phyloP scores from a whole-genome alignment of 1,140 invertebrate genomes.

The Elymnias hypermnestra region DNA sequence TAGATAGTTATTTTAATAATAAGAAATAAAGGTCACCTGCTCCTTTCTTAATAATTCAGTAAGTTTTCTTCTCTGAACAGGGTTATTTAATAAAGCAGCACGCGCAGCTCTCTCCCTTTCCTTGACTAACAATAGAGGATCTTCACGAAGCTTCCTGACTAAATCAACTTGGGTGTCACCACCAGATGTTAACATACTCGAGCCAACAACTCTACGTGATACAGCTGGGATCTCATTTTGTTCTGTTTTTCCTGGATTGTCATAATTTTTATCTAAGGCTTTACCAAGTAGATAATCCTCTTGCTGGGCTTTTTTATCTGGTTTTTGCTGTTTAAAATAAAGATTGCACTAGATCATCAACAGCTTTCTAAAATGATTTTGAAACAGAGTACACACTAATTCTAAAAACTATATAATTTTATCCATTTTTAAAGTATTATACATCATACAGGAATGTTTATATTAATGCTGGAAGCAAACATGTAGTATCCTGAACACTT shows the following conservation, averaged over 20 bases:
- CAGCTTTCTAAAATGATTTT: too few species aligned
- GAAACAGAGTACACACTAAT: too few species aligned
- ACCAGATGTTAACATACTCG: conserved; percentile 53
- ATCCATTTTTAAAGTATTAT: too few species aligned
- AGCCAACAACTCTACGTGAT: conserved; percentile 79
- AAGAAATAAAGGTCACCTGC: too few species aligned
- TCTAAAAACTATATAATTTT: too few species aligned
- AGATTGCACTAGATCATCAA: too few species aligned
- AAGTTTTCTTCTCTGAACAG: conserved; percentile 90
- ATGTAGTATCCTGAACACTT: too few species aligned
- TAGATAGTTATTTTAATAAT: too few species aligned
- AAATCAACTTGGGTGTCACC: conserved; percentile 86
- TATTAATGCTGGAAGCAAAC: too few species aligned
- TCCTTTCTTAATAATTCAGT: conserved; percentile 84
- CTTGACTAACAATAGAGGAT: conserved; percentile 91
- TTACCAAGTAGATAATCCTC: conserved; percentile 95
- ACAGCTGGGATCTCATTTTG: conserved; percentile 87
- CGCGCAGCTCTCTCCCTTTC: conserved; percentile 90
- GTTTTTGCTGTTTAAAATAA: conserved; percentile 70
- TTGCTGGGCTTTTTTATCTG: conserved; percentile 83
- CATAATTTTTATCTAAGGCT: conserved; percentile 90
- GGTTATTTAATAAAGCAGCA: conserved; percentile 89
- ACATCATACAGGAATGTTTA: too few species aligned
- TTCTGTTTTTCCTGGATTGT: conserved; percentile 79
- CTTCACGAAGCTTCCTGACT: conserved; percentile 90